Evolutionary conservation across 2,113 vertebrate species (phyloP).

Genomic region (Uria lomvia): DNA sequence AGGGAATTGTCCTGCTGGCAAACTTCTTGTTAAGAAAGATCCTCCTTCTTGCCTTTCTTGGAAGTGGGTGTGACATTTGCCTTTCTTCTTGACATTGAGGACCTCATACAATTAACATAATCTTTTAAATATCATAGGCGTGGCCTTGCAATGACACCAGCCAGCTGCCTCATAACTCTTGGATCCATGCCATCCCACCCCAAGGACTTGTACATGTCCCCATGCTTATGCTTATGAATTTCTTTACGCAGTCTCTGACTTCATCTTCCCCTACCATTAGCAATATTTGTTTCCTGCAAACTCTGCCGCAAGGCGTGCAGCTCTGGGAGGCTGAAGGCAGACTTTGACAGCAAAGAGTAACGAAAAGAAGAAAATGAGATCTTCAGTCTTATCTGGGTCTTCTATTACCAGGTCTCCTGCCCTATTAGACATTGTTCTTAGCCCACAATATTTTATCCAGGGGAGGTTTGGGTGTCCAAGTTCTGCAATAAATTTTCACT

Average conservation of each 20-base stretch:
- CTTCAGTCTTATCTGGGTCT: neutral
- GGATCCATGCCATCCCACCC: neutral
- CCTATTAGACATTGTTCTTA: neutral
- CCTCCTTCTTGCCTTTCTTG: neutral
- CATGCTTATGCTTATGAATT: neutral
- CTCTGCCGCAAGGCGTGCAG: neutral
- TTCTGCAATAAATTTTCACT: neutral
- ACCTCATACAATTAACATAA: neutral
- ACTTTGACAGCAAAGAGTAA: neutral
- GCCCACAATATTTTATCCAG: neutral
- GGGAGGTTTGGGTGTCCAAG: neutral
- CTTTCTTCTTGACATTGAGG: neutral
- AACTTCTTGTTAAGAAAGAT: neutral
- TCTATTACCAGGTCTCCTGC: neutral
- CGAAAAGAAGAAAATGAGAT: neutral
- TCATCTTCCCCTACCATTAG: neutral
- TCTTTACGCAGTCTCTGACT: neutral
- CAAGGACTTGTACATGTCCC: neutral
- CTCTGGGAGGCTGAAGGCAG: neutral
- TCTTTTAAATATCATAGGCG: neutral
- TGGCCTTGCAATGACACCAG: neutral
- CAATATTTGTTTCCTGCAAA: neutral
- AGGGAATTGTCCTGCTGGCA: neutral
- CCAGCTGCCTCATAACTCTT: neutral
- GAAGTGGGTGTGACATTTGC: neutral